Percentiles rank a stretch among this genome's conserved stretches.
Conservation (phyloP, 1,140 invertebrate species). For the Hylyphantes graminicola region DNA sequence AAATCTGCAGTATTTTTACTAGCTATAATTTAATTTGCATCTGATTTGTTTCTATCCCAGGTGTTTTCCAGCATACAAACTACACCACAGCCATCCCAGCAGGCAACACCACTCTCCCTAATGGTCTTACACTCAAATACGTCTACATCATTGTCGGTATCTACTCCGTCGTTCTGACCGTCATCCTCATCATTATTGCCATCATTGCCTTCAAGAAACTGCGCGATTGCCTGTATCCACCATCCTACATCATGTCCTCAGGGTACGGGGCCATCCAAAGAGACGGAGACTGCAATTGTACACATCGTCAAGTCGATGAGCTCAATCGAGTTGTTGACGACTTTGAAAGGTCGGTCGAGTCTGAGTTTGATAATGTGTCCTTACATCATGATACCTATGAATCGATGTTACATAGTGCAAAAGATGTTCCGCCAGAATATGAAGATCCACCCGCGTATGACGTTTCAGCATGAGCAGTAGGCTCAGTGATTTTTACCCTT, state of each 20-base stretch:
- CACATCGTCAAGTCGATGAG: neutral
- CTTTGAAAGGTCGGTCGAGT: neutral
- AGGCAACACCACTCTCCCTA: neutral
- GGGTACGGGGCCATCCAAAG: neutral
- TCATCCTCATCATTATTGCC: neutral
- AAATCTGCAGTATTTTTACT: neutral
- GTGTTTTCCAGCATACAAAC: neutral
- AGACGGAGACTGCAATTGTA: neutral
- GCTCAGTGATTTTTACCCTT: too few species aligned
- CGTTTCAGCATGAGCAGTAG: too few species aligned
- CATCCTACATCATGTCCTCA: neutral
- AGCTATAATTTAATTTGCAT: neutral
- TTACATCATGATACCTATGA: neutral
- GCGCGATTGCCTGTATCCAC: neutral
- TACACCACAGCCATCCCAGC: neutral
- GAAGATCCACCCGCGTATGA: conserved; percentile 30
- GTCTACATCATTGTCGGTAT: conserved; percentile 11
- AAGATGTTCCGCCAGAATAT: neutral
- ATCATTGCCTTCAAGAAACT: neutral
- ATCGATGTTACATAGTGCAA: neutral
- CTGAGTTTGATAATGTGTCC: conserved; percentile 23
- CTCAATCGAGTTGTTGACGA: neutral
- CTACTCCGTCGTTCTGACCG: neutral
- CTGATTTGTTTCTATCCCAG: neutral
- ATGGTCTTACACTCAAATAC: neutral